Base-by-base conservation (phyloP, 2,888 invertebrate species). In the Tupiocoris notatus region DNA sequence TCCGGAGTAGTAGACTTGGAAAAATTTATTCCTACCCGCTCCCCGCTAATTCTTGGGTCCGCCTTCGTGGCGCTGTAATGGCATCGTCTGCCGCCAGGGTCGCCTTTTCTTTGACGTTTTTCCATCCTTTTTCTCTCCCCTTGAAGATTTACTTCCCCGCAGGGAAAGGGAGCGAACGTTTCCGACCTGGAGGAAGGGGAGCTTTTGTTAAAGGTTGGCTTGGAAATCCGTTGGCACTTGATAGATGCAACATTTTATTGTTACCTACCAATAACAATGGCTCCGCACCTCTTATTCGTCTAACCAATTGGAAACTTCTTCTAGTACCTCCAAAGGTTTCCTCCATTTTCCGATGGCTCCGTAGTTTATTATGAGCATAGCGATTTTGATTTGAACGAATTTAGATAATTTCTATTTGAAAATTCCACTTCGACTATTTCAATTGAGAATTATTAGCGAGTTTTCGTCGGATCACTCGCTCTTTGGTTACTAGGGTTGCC, bases 61-160 rank as follows among this genome's bases (percentile, higher is more conserved):
- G 39, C 63, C 57, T 25, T 39, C 57, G 21, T 25, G 74, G 64
- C 74, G 57, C 64, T 74, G 63, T 74, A 74, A 74, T 63, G 74
- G 74, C 18, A 64, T 63, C 74, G 74, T 74, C 70, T 70, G 70
- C 70, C 70, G 70, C 70, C 70, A 70, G 61, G 58, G 67, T 57
- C 23, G 39, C 67, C 67, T 67, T 67, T 16, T 22, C 56, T 21
- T 22, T 66, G 16, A 16, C 62, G 3, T 62, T 20, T 22, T 23
- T 22, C 25, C 12, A 1, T 65, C 39, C 63, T 65, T 65, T 39
- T 16, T 25, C 65, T 25, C 39, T 39, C 6, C 39, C 12, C 12
- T 39, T 7, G 12, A 39, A 39, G 39, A 39, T 39, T 39, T 39
- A 39, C 39, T 39, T 39, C 39, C 25, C 39, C 39, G 39, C 39